Conservation (phyloP, 2,113 vertebrate species). For the Noturus placidus region DNA sequence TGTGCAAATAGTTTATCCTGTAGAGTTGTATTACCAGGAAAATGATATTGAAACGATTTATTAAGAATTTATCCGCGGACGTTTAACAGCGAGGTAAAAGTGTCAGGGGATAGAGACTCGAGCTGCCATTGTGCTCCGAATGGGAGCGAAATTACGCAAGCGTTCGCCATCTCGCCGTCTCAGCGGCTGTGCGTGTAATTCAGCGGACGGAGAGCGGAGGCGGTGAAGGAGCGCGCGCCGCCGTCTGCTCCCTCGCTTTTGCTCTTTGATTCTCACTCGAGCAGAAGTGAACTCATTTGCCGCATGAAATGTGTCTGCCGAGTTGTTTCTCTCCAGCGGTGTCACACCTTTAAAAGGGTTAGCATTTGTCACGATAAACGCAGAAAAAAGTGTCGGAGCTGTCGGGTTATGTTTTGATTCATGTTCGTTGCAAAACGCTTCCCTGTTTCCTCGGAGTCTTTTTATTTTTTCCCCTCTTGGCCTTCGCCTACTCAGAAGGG, state of each 20-base stretch:
- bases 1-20: not conserved
- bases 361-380: constrained; percentile 4
- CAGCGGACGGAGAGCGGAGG: not conserved
- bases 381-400: constrained; percentile 5
- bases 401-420: constrained; percentile 32
- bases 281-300: constrained; percentile 40
- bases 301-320: constrained; percentile 26
- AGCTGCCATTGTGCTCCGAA: not conserved
- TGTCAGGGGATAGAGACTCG: not conserved
- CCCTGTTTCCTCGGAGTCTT: not conserved
- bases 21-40: not conserved
- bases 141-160: constrained; percentile 14
- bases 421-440: not conserved
- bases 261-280: constrained; percentile 39
- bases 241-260: constrained; percentile 13
- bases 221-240: not conserved
- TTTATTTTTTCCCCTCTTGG: not conserved
- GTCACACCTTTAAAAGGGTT: constrained; percentile 34
- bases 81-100: not conserved
- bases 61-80: not conserved
- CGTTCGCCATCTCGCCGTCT: not conserved
- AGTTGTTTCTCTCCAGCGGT: constrained; percentile 14
- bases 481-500: not conserved
- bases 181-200: not conserved
- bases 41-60: not conserved